A percentile compares a stretch with the other conserved stretches of the same genome.
These are phyloP conservation scores for Falco berigora DNA, from an alignment of 2,797 vertebrate species.

Conservation along the genomic window DNA sequence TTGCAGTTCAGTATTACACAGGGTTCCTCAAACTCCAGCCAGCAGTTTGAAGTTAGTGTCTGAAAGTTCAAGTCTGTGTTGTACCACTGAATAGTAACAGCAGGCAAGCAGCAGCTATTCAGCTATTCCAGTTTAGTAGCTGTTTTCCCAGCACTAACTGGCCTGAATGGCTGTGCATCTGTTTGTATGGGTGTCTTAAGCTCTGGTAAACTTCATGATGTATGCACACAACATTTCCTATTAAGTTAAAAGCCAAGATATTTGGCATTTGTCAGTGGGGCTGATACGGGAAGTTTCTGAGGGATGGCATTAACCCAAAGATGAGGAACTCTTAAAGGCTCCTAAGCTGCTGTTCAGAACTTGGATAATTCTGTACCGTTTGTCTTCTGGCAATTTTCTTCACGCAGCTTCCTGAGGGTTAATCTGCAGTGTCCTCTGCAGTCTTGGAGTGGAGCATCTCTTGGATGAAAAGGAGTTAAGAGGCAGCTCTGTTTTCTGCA, in stretches of 20 bases:
- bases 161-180: background rate
- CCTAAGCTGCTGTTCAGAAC: background rate
- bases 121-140: background rate
- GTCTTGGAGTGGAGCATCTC: background rate
- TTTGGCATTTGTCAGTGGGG: too few species aligned
- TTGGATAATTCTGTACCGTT: background rate
- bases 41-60: background rate
- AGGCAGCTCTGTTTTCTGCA: background rate
- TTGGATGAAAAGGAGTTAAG: background rate
- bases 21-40: background rate
- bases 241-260: background rate
- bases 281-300: background rate
- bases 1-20: background rate
- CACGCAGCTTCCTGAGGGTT: background rate
- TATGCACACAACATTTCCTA: background rate
- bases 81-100: background rate
- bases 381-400: background rate
- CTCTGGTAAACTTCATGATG: background rate
- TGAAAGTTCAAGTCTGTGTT: background rate
- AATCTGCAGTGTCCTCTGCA: background rate
- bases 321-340: background rate
- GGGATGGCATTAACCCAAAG: background rate
- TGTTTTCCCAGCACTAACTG: background rate
- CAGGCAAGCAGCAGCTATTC: background rate
- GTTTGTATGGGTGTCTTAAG: background rate